phyloP scores from a whole-genome alignment of 2,797 vertebrate genomes.

The Enteromius radiatus region DNA sequence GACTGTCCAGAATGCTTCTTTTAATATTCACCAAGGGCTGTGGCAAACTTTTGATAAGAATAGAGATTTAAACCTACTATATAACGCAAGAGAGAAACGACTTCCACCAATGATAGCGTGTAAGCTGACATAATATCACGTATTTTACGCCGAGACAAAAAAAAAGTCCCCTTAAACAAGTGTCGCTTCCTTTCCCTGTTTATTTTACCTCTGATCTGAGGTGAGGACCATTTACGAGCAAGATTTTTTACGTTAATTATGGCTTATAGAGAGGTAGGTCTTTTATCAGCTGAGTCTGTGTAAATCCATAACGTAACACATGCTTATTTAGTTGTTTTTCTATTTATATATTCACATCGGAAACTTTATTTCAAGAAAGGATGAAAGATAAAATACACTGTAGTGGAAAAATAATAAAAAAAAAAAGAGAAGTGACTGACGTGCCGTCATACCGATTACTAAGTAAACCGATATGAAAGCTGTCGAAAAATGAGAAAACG shows the following conservation, averaged over 20 bases:
- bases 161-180: neutral
- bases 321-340: neutral
- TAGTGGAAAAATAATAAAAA: neutral
- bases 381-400: conserved; percentile 6
- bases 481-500: neutral
- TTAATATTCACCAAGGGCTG: conserved; percentile 58
- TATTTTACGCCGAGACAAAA: conserved; percentile 21
- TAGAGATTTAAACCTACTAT: conserved; percentile 23
- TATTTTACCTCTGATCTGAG: conserved; percentile 27
- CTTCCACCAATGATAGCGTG: conserved; percentile 4
- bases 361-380: conserved; percentile 16
- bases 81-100: conserved; percentile 14
- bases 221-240: conserved; percentile 1
- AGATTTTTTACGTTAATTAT: conserved; percentile 1
- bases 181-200: neutral
- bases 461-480: conserved; percentile 7
- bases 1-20: conserved; percentile 30
- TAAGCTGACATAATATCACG: conserved; percentile 13
- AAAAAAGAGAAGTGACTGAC: neutral
- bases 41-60: conserved; percentile 47
- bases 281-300: conserved; percentile 18
- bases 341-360: neutral
- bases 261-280: conserved; percentile 1
- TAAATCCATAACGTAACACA: conserved; percentile 8
- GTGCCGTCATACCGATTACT: conserved; percentile 21